phyloP scores from a whole-genome alignment of 1,140 invertebrate genomes.

The Lethrus apterus region DNA sequence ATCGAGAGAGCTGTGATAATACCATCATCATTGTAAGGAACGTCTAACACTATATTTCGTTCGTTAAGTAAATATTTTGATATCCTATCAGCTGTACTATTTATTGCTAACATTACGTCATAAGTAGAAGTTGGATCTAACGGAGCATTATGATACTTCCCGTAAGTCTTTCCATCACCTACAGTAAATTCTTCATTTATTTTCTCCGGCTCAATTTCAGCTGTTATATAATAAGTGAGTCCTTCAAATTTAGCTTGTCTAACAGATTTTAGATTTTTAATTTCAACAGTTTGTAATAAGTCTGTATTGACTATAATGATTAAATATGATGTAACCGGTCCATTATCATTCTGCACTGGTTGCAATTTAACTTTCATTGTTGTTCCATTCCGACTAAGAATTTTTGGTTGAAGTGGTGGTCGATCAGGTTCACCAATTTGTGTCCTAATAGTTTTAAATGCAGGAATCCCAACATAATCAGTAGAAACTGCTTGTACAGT shows the following conservation, averaged over 20 bases:
- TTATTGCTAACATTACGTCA: conserved; percentile 64
- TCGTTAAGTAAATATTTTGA: background rate
- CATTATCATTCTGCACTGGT: conserved; percentile 60
- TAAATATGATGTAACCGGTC: conserved; percentile 63
- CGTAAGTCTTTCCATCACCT: conserved; percentile 67
- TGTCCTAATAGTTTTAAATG: conserved; percentile 29
- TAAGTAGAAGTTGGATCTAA: conserved; percentile 56
- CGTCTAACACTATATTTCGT: conserved; percentile 2
- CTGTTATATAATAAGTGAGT: conserved; percentile 72
- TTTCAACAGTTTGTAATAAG: conserved; percentile 51
- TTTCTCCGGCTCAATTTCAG: conserved; percentile 54
- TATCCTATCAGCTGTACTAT: conserved; percentile 46
- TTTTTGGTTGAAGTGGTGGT: conserved; percentile 51
- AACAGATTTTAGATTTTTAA: conserved; percentile 51
- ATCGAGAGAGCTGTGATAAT: conserved; percentile 49
- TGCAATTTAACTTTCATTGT: conserved; percentile 55
- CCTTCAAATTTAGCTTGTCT: conserved; percentile 50
- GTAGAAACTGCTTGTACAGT: conserved; percentile 26
- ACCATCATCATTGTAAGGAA: no score
- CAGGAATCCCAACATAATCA: conserved; percentile 22
- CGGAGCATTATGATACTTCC: conserved; percentile 72
- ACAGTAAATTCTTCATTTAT: conserved; percentile 58
- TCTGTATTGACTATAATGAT: conserved; percentile 63
- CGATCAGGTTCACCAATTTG: conserved; percentile 49
- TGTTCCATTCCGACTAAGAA: conserved; percentile 49